Evolutionary conservation across 2,888 invertebrate species (phyloP), one percentile per base, ranked within the genome.

Genomic region (Branchipolynoe longqiensis): DNA sequence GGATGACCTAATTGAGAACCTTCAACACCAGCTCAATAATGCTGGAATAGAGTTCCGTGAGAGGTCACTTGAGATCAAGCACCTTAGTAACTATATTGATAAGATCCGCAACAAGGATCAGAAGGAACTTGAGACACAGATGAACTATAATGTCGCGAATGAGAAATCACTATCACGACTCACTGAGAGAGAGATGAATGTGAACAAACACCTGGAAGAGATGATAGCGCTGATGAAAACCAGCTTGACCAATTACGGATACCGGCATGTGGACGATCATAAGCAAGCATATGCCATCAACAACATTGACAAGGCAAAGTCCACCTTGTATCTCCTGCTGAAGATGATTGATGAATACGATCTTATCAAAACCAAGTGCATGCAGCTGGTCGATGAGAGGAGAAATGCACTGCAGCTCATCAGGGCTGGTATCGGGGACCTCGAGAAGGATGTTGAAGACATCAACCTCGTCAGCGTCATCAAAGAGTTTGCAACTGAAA

Each of bases 121-220:
- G 64, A 87, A 87, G 6, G 89, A 90, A 58, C 87, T 91, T 25
- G 87, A 88, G 38, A 88, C 89, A 0, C 92, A 91, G 87, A 89
- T 91, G 78, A 88, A 88, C 18, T 91, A 89, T 84, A 91, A 90
- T 81, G 82, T 88, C 36, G 92, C 91, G 0, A 92, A 91, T 87
- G 91, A 91, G 82, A 90, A 89, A 56, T 89, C 90, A 3, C 69
- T 90, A 25, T 86, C 88, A 31, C 86, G 90, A 38, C 82, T 89
- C 1, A 83, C 69, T 2, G 85, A 85, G 59, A 6, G 83, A 22
- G 74, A 85, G 54, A 31, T 8, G 2, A 83, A 83, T 41, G 33
- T 59, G 18, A 58, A 56, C 28, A 78, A 78, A 74, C 41, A 48
- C 14, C 28, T 84, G 18, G 12, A 74, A 22, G 56, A 84, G 40